A percentile compares a stretch with the other conserved stretches of the same genome.
phyloP scores from a whole-genome alignment of 2,888 invertebrate genomes.

The Chymomyza procnemis region DNA sequence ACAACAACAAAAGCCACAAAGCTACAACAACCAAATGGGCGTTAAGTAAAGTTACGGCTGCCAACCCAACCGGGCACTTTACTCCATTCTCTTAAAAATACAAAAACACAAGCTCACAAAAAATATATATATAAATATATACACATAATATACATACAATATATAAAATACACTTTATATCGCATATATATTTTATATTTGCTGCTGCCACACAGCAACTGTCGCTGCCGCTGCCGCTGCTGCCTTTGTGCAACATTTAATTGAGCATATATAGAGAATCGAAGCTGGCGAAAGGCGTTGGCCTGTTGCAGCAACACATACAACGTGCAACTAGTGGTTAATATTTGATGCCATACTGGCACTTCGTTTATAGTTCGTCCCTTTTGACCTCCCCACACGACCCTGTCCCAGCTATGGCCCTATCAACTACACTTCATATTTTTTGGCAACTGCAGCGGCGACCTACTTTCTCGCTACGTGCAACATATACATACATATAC shows the following conservation, averaged over 20 bases:
- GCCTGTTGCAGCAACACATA: slow-evolving; percentile 6
- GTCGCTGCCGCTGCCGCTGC: background rate
- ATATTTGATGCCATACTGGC: slow-evolving; percentile 60
- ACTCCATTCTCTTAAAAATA: background rate
- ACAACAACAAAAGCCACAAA: background rate
- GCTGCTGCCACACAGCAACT: background rate
- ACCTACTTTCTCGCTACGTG: slow-evolving; percentile 63
- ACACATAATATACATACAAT: background rate
- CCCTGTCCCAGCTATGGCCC: slow-evolving; percentile 6
- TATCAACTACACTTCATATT: background rate
- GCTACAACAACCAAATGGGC: slow-evolving; percentile 53
- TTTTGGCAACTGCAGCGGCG: slow-evolving; percentile 36
- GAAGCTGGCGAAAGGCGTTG: slow-evolving; percentile 17
- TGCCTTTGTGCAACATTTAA: slow-evolving; percentile 25
- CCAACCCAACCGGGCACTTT: slow-evolving; percentile 30
- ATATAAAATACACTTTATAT: background rate
- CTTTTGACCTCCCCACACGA: slow-evolving; percentile 11
- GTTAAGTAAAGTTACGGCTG: slow-evolving; percentile 61
- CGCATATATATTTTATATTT: background rate
- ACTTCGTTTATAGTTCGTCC: background rate
- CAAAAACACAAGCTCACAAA: slow-evolving; percentile 24
- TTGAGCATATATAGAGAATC: slow-evolving; percentile 1
- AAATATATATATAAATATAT: background rate
- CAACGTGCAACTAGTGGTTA: slow-evolving; percentile 66
- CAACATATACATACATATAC: slow-evolving; percentile 21